Evolutionary conservation across 1,140 invertebrate genomes (phyloP), one percentile per base, ranked within the genome.

Genomic region (Babylonia areolata): DNA sequence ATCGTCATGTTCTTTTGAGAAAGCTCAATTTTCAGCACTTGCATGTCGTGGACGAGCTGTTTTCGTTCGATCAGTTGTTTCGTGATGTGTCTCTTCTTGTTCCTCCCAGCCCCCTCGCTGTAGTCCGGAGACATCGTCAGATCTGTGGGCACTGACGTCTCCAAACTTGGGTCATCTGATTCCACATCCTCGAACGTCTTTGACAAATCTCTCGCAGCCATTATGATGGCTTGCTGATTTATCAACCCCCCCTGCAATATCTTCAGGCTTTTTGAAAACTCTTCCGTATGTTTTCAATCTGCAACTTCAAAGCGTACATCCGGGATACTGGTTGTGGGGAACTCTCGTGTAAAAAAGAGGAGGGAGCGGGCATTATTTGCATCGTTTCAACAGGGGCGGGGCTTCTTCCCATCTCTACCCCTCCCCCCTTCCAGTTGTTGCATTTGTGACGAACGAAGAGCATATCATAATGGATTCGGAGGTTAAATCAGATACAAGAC

Each of bases 11-110:
- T 91, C 85, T 94, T 94, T 73, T 95, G 94, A 20, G 92, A 94
- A n/a, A 94, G 82, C 88, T 95, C 94, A 73, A 95, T 94, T 88
- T 93, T 93, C n/a, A 94, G 73, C 28, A 95, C 85, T 84, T 95
- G 94, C 42, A 95, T 80, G 88, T 94, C 94, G 88, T 95, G 94
- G 28, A 92, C 40, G 23, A 95, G 88, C 84, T 94, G 94, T 88
- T 94, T 94, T 81, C 90, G 87, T 87, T 95, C 92, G 80, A 93
- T 92, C 2, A 92, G 75, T 64, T 92, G 92, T 86, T 88, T 90
- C 6, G 91, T 92, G 31, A 92, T 91, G 81, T 91, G 91, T 64
- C 88, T 87, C 82, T 89, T 91, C 82, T 89, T 90, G 17, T 87
- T 75, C 11, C 87, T 75, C 11, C 89, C 90, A 39, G 88, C 89